Evolutionary conservation across 2,113 vertebrate species (phyloP).

Genomic region (Dicaeum eximium): DNA sequence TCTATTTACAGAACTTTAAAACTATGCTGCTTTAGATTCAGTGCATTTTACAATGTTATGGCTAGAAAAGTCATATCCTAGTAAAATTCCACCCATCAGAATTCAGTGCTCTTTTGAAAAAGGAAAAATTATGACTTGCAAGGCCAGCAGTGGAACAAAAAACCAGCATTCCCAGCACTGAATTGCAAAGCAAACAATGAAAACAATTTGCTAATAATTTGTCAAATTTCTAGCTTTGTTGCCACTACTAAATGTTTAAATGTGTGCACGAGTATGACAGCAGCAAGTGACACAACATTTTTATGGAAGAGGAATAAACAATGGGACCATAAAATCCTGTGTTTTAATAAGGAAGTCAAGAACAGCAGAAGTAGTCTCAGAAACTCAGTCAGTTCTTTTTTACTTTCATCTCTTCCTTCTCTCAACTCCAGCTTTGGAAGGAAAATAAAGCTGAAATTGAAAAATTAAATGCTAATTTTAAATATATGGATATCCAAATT

Average conservation of each 20-base stretch:
- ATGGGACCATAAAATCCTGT: not conserved
- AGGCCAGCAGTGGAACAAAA: not conserved
- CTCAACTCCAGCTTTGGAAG: not conserved
- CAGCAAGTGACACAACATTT: not conserved
- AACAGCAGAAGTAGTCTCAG: not conserved
- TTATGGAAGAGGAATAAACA: not conserved
- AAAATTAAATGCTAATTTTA: constrained; percentile 30
- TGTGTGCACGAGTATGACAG: not conserved
- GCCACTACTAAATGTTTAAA: not conserved
- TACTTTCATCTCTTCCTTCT: not conserved
- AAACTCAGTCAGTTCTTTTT: not conserved
- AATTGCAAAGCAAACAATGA: not conserved
- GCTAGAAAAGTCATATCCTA: not conserved
- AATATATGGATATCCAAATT: constrained; percentile 17
- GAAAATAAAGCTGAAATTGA: constrained; percentile 33
- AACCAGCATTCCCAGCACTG: not conserved
- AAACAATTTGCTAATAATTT: not conserved
- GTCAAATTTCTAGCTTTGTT: not conserved
- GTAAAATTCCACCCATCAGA: not conserved
- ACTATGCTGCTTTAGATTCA: not conserved
- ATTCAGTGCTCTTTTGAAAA: not conserved
- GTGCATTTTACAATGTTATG: not conserved
- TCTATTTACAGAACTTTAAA: not conserved
- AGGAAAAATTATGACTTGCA: not conserved
- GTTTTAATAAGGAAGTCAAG: not conserved